These are phyloP conservation scores for Anarhynchus alexandrinus DNA, from an alignment of 2,113 vertebrate genomes.

Conservation along the genomic window DNA sequence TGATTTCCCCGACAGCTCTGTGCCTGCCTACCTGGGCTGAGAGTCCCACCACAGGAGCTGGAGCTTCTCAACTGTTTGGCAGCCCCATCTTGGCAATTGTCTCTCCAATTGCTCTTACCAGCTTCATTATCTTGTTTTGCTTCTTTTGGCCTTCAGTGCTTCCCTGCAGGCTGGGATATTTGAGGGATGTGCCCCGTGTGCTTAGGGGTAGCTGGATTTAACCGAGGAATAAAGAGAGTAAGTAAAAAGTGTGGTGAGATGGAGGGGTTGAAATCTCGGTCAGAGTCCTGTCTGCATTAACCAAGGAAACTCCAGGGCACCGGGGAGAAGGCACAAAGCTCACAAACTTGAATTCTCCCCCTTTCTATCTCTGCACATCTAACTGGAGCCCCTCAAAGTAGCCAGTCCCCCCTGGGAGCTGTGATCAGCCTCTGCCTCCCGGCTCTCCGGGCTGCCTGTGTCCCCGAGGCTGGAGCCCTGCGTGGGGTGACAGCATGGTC, in stretches of 20 bases:
- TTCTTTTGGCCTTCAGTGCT: background rate
- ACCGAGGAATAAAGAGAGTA: background rate
- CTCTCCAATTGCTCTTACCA: background rate
- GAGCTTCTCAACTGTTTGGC: background rate
- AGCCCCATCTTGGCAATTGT: background rate
- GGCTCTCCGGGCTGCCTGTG: background rate
- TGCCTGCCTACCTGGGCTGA: background rate
- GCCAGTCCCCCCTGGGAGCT: background rate
- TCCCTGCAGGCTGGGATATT: background rate
- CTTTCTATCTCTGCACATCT: background rate
- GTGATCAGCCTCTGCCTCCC: background rate
- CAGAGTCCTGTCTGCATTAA: background rate
- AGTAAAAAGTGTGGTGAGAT: background rate
- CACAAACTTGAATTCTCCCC: background rate
- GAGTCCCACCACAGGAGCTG: background rate
- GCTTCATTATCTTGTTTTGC: background rate
- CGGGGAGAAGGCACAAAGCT: background rate
- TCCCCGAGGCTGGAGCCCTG: background rate
- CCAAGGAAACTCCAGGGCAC: background rate
- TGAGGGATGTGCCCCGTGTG: background rate
- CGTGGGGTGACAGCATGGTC: rapidly evolving
- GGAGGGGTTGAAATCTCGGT: background rate
- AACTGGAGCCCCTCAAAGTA: background rate
- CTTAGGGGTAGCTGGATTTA: background rate
- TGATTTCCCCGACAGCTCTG: background rate